Base-by-base conservation (phyloP, 1,140 invertebrate species). In the Anastatus disparis region DNA sequence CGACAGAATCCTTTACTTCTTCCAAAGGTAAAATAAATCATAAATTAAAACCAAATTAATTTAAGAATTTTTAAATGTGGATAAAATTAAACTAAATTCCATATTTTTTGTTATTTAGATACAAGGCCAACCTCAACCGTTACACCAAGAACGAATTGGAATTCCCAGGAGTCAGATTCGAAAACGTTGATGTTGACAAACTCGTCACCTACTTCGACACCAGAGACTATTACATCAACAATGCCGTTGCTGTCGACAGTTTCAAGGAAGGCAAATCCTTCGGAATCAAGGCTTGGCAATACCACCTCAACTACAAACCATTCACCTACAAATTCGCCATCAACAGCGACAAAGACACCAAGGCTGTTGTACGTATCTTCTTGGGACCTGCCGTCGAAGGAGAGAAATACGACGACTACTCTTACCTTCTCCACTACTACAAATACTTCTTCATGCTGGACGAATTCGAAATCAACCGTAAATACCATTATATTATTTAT, bases 201-300 rank as follows among this genome's bases (percentile, higher is more conserved):
- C 79, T 94, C 15, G 85, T 88, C 20, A 93, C 92, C 24, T 93
- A 89, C 80, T 93, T 93, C 82, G 91, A 93, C 56, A 84, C 91
- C 31, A 90, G 89, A 72, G 89, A 92, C 74, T 76, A 91, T 20
- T 89, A 91, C 74, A 88, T 92, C 44, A 90, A 87, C 77, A 92
- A 92, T 75, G 89, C 89, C 67, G 71, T 93, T 9, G 82, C 83
- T 40, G 79, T 85, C 1, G 78, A 84, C 6, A 74, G 73, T 42
- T 56, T 70, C 17, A 75, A 77, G 17, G 78, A 82, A 12, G 81
- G 78, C 10, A 79, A 81, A 8, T 53, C 56, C 1, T 63, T 66
- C 4, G 24, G 72, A 20, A 65, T 85, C 12, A 82, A 84, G 70
- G 65, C 77, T 27, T 76, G 76, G 15, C 82, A 84, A 27, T 74